phyloP scores from a whole-genome alignment of 2,113 vertebrate genomes.

The Gallinago paraguaiae region DNA sequence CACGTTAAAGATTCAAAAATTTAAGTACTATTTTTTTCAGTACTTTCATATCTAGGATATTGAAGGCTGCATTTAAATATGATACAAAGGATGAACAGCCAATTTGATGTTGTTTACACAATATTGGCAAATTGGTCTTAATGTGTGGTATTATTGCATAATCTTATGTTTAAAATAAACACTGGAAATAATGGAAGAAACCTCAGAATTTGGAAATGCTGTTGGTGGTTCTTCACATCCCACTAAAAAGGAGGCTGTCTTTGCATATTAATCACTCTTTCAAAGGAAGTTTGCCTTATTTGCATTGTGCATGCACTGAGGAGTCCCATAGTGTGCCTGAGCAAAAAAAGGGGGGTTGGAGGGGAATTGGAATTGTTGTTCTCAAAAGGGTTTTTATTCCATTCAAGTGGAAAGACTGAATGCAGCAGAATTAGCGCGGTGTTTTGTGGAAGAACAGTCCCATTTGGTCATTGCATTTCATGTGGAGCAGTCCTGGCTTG shows the following conservation, averaged over 20 bases:
- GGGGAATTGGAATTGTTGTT: conserved; percentile 69
- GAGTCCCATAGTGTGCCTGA: conserved; percentile 69
- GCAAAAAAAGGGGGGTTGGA: conserved; percentile 35
- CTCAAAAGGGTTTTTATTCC: conserved; percentile 79
- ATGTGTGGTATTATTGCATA: conserved; percentile 48
- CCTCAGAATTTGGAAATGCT: conserved; percentile 66
- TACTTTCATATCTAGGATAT: not conserved
- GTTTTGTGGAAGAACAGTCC: conserved; percentile 62
- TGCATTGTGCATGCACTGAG: conserved; percentile 75
- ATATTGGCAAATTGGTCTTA: conserved; percentile 61
- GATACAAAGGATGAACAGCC: conserved; percentile 45
- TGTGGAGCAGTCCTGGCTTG: not conserved
- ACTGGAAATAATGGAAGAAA: conserved; percentile 68
- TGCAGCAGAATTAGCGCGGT: conserved; percentile 64
- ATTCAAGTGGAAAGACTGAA: conserved; percentile 76
- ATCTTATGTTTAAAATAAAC: conserved; percentile 67
- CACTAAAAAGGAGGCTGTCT: conserved; percentile 68
- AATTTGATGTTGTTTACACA: conserved; percentile 70
- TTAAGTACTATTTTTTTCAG: not conserved
- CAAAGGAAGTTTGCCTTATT: conserved; percentile 77
- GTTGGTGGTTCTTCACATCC: conserved; percentile 70
- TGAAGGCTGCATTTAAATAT: not conserved
- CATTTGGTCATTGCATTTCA: conserved; percentile 41
- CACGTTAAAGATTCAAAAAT: not conserved
- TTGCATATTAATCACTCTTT: conserved; percentile 80